Conservation (phyloP, 2,888 invertebrate species). For the Pyrrhia umbra region DNA sequence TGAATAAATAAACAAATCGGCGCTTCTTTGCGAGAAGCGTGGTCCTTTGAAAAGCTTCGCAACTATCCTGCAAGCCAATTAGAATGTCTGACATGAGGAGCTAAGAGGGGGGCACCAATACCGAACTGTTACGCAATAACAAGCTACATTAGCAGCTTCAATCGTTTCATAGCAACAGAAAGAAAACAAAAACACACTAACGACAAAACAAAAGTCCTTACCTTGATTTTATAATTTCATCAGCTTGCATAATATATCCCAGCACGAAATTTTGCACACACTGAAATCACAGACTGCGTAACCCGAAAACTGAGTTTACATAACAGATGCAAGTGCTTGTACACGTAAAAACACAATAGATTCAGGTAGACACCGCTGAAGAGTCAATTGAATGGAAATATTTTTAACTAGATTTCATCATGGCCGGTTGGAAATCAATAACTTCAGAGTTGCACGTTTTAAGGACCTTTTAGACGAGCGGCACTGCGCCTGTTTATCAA, state of each 20-base stretch:
- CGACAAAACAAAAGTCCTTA: not conserved
- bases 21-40: not conserved
- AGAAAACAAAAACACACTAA: not conserved
- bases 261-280: too few species aligned
- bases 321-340: not conserved
- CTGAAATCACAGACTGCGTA: not conserved
- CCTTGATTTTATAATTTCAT: not conserved
- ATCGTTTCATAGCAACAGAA: not conserved
- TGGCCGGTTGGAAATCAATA: not conserved
- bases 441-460: not conserved
- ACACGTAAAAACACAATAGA: not conserved
- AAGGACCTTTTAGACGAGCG: not conserved
- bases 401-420: not conserved
- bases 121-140: not conserved
- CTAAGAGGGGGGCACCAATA: not conserved
- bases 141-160: not conserved
- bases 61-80: not conserved
- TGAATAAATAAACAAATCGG: not conserved
- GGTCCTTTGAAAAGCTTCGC: not conserved
- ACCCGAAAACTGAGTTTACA: not conserved
- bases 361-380: not conserved
- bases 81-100: not conserved
- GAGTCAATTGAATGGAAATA: not conserved
- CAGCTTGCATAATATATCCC: too few species aligned
- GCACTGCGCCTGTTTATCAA: not conserved